These are phyloP conservation scores for Mormyrus hasselquistii DNA, from an alignment of 2,797 vertebrate species.

Conservation along the genomic window DNA sequence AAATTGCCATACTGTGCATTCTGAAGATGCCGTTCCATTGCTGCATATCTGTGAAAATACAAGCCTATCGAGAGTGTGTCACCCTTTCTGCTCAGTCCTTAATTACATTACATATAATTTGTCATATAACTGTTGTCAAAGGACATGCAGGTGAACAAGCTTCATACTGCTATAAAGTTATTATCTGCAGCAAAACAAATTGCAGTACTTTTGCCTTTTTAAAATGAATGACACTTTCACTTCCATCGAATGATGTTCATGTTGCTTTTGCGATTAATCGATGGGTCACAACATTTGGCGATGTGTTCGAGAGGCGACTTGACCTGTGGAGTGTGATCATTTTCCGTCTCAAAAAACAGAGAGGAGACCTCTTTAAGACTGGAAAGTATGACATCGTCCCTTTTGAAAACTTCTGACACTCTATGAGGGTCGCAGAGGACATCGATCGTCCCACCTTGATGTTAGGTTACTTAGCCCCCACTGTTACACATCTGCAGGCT, in stretches of 20 bases:
- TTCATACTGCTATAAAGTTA: neutral
- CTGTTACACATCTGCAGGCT: neutral
- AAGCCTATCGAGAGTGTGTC: neutral
- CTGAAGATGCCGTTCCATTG: neutral
- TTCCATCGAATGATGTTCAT: neutral
- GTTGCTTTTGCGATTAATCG: neutral
- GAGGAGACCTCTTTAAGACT: neutral
- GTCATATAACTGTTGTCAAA: neutral
- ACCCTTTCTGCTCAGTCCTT: neutral
- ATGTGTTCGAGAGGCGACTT: neutral
- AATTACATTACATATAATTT: constrained; percentile 1
- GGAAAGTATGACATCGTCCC: neutral
- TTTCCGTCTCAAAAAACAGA: neutral
- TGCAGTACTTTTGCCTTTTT: neutral
- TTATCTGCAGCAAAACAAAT: neutral
- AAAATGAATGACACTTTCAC: neutral
- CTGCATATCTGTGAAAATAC: neutral
- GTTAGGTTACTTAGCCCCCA: neutral
- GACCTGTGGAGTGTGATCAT: neutral
- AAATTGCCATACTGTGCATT: neutral
- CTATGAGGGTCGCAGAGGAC: neutral
- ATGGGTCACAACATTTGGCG: neutral
- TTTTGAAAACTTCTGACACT: neutral
- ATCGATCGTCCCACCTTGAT: neutral
- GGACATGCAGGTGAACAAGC: neutral